phyloP scores from a whole-genome alignment of 2,888 invertebrate genomes.

The Tipula vernalis region DNA sequence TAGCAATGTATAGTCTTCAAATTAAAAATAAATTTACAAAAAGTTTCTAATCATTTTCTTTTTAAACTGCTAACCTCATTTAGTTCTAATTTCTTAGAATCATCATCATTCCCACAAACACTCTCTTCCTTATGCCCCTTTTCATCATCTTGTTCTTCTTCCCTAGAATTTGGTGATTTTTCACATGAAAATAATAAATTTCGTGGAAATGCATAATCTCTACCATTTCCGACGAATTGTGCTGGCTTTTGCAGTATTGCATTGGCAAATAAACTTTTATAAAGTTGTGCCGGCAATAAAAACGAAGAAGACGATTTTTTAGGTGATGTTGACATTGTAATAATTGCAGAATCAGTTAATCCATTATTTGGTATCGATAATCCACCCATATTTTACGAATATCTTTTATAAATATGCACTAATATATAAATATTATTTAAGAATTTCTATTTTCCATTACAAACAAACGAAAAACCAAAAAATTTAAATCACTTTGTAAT shows the following conservation, averaged over 20 bases:
- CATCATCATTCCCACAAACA: neutral
- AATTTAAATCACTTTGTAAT: neutral
- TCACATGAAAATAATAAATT: conserved; percentile 42
- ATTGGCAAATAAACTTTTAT: conserved; percentile 64
- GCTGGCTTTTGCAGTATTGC: conserved; percentile 40
- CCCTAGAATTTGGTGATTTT: conserved; percentile 17
- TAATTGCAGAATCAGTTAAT: conserved; percentile 14
- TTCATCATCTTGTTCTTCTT: conserved; percentile 14
- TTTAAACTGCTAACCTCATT: neutral
- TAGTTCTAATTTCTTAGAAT: neutral
- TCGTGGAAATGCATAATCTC: conserved; percentile 27
- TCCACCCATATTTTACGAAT: conserved; percentile 16
- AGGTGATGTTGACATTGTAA: neutral
- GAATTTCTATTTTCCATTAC: neutral
- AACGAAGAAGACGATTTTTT: conserved; percentile 37
- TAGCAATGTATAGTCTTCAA: no score
- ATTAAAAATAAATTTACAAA: no score
- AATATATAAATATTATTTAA: neutral
- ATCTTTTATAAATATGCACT: neutral
- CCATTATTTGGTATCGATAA: conserved; percentile 18
- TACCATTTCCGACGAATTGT: neutral
- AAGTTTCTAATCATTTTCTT: no score
- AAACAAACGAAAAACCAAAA: neutral
- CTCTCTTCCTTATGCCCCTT: conserved; percentile 9
- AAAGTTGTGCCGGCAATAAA: conserved; percentile 61